Base-by-base conservation (phyloP, 2,113 vertebrate species). In the Potamarius usumacintae region DNA sequence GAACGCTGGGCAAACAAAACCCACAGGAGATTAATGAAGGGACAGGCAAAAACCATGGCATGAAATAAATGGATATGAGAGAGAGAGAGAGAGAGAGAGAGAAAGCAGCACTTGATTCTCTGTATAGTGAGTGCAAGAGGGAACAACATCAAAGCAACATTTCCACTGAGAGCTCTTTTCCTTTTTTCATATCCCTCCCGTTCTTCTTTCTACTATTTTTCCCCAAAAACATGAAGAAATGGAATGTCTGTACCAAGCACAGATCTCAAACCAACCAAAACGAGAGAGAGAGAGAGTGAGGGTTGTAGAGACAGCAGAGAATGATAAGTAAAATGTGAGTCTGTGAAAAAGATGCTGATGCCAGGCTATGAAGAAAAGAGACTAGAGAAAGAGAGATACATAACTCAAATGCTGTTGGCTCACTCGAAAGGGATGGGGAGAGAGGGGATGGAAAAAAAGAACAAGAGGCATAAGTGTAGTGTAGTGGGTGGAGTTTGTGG, bases 11-110 rank as follows among this genome's bases (percentile, higher is more conserved):
- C 12, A 20, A 83, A n/a, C 30, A 83, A n/a, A 72, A 48, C 67
- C 83, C 30, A 20, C 12, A 72, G 69, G 55, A 62, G 27, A 79
- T 57, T 65, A 84, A 84, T 79, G 74, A 72, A 84, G 86, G 55
- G 83, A 92, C 89, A 50, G 90, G 81, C 89, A 86, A 91, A 42
- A 85, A 87, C 85, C 27, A 71, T 90, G 5, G 87, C 27, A 79
- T 89, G 7, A 10, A 85, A 90, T 85, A 63, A 81, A 72, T 11
- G 10, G 42, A 42, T 42, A 4, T 42, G 42, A 84, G 27, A 22
- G 27, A 74, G 53, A 58, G 30, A 58, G 20, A 77, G 74, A 9
- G 15, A 76, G 27, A 18, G n/a, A 69, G 85, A 22, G 17, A 27
- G 50, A 30, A 15, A 14, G n/a, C 2, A 20, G 27, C 14, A 67